Conservation (phyloP, 2,113 vertebrate genomes). For the Saguinus imperator region DNA sequence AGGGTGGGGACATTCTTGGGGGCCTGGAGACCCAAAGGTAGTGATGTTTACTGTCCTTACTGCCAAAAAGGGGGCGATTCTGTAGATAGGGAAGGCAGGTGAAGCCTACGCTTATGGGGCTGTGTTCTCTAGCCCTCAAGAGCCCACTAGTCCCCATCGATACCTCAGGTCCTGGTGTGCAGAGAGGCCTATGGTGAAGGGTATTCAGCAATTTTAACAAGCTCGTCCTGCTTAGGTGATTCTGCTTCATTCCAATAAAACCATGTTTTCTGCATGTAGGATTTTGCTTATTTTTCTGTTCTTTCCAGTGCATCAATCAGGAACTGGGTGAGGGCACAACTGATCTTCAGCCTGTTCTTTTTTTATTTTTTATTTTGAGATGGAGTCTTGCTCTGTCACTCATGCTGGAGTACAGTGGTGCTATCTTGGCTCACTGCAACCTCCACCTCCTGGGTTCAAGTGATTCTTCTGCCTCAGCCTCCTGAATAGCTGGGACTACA, state of each 20-base stretch:
- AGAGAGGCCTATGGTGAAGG: not conserved
- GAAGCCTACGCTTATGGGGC: not conserved
- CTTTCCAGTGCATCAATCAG: not conserved
- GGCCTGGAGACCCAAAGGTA: not conserved
- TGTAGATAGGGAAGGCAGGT: not conserved
- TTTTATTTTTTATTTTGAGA: too few species aligned
- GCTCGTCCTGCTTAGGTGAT: not conserved
- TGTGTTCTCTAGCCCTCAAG: not conserved
- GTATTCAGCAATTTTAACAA: not conserved
- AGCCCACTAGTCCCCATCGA: too few species aligned
- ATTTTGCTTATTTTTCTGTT: not conserved
- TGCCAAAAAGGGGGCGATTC: not conserved
- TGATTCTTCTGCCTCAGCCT: too few species aligned
- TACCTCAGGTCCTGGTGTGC: rapidly evolving
- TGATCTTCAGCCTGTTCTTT: not conserved
- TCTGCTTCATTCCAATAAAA: not conserved
- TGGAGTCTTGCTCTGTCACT: too few species aligned
- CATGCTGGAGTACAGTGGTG: too few species aligned
- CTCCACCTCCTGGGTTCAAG: too few species aligned
- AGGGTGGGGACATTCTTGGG: not conserved
- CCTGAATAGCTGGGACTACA: too few species aligned
- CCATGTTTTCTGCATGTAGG: not conserved
- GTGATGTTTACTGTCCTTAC: not conserved
- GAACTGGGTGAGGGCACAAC: not conserved
- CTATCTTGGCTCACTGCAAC: too few species aligned